Percentiles rank a stretch among this genome's conserved stretches.
Conservation (phyloP, 2,113 vertebrate species). For the Ifrita kowaldi region DNA sequence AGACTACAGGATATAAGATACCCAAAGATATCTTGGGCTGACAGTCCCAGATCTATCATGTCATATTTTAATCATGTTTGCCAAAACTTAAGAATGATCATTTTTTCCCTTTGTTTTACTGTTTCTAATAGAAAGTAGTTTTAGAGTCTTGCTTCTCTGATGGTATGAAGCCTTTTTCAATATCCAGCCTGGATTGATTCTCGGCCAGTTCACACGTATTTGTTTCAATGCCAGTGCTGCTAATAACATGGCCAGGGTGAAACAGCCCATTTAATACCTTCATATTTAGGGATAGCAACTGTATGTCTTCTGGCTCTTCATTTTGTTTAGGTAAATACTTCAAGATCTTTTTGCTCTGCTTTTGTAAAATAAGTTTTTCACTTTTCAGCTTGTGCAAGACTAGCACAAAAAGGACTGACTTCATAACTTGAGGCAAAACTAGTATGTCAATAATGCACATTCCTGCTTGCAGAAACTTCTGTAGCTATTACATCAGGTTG, state of each 20-base stretch:
- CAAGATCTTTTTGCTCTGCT: neutral
- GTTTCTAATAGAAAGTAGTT: neutral
- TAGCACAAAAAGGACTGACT: neutral
- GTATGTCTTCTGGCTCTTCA: neutral
- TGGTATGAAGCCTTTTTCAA: neutral
- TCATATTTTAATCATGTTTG: neutral
- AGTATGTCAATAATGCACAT: neutral
- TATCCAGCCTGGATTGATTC: neutral
- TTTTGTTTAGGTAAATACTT: neutral
- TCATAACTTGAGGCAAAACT: neutral
- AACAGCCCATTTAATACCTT: neutral
- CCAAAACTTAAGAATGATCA: rapidly evolving
- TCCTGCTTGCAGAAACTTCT: neutral
- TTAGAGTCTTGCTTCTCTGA: neutral
- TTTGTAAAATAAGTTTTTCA: neutral
- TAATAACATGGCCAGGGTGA: neutral
- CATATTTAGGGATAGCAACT: neutral
- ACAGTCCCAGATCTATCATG: neutral
- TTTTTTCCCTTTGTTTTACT: neutral
- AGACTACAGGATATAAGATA: neutral
- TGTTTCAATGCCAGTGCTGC: neutral
- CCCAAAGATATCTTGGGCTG: neutral
- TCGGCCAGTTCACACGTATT: rapidly evolving
- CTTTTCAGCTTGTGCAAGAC: neutral
- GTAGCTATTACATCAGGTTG: neutral